Percentiles rank a stretch among this genome's conserved stretches.
Evolutionary conservation across 2,797 vertebrate genomes (phyloP).

Genomic region (Rallus crepitans): DNA sequence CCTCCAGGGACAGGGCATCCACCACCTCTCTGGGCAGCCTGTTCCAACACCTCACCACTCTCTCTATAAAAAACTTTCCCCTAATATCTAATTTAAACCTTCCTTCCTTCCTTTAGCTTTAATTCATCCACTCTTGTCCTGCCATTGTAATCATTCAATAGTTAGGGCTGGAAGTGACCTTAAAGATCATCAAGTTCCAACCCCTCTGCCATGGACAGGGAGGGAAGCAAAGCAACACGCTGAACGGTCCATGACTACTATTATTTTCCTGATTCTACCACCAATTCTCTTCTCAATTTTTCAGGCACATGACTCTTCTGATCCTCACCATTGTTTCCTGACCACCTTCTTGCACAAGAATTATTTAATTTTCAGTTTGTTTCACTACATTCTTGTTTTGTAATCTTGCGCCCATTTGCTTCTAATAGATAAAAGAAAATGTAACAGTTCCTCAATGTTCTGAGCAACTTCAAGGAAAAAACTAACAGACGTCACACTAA

Average conservation of each 20-base stretch:
- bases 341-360: neutral
- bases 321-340: neutral
- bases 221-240: neutral
- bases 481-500: neutral
- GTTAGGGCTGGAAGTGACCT: no score
- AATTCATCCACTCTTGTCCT: no score
- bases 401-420: neutral
- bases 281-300: neutral
- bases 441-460: neutral
- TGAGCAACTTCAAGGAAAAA: neutral
- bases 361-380: neutral
- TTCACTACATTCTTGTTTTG: neutral
- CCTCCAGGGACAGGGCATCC: no score
- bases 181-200: no score
- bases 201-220: no score
- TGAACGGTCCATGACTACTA: neutral
- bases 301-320: neutral
- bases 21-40: no score
- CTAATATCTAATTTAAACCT: no score
- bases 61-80: no score
- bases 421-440: conserved; percentile 14
- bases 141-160: no score
- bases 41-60: no score
- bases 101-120: no score
- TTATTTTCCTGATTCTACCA: neutral